Evolutionary conservation across 1,140 invertebrate species (phyloP), one percentile per base, ranked within the genome.

Genomic region (Cydia strobilella): DNA sequence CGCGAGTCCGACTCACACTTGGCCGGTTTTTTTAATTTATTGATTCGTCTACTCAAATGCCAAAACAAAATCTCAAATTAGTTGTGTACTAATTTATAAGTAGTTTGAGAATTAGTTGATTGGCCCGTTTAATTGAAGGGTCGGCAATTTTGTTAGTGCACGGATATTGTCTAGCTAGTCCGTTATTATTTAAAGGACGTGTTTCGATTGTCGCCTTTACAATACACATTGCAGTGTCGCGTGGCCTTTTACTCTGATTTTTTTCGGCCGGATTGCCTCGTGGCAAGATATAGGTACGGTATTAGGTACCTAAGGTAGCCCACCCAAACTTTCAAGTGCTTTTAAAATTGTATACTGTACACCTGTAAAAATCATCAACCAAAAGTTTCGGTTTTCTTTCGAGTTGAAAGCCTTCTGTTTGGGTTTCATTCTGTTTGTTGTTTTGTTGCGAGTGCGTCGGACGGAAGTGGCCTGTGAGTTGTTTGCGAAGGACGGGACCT

Each of bases 401-500:
- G 9, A 59, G 54, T 59, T 23, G n/a, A 51, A 59, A 59, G 54
- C 20, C 54, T 59, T 59, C 18, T 59, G 20, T 23, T 59, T 59
- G 54, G 48, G 48, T 51, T 66, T 66, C 65, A 18, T 69, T 39
- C 23, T 35, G 31, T 69, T 69, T n/a, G 25, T 66, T 69, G 63
- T 66, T 69, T 69, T 39, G 65, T 35, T n/a, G 27, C 65, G 65
- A 69, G 65, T 20, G 35, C 65, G 65, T 69, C 18, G 31, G 65
- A 35, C 65, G 65, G 65, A 69, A 69, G 65, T 69, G 65, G 65
- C 65, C 27, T 27, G 25, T 42, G 31, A 69, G 65, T 69, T 69
- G 65, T 69, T 69, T 69, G 65, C 65, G 65, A 39, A 69, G 65
- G 65, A 69, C 65, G 65, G 65, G 65, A 23, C 65, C 65, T 69